Conservation (phyloP, 1,140 invertebrate genomes). For the Eciton burchellii region DNA sequence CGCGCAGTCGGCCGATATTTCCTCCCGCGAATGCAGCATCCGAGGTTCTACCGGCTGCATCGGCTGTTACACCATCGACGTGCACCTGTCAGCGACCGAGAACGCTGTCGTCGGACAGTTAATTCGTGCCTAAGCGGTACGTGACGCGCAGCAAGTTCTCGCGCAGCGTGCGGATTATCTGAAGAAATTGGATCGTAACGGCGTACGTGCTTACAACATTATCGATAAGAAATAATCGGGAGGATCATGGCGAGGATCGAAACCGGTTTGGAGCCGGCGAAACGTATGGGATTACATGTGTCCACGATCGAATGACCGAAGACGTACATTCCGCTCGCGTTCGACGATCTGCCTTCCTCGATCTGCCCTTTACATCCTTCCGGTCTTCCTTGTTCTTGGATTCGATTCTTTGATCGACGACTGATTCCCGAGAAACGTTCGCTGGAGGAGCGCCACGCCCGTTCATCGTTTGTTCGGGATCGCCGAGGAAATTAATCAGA, state of each 20-base stretch:
- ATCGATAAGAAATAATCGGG: constrained; percentile 1
- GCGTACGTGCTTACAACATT: background rate
- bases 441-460: constrained; percentile 74
- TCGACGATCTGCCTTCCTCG: constrained; percentile 3
- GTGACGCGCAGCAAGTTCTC: background rate
- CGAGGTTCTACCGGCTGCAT: background rate
- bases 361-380: constrained; percentile 13
- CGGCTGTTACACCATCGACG: background rate
- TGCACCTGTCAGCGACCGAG: background rate
- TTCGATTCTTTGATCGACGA: constrained; percentile 54
- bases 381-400: background rate
- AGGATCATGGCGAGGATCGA: constrained; percentile 3
- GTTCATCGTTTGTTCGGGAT: constrained; percentile 78
- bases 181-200: constrained; percentile 10
- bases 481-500: constrained; percentile 81
- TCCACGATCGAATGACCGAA: constrained; percentile 44
- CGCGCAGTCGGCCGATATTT: constrained; percentile 33
- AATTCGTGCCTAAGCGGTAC: background rate
- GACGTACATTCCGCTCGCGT: constrained; percentile 33
- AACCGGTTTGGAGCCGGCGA: constrained; percentile 41
- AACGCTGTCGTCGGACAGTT: constrained; percentile 2
- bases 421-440: constrained; percentile 58
- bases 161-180: background rate
- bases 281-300: constrained; percentile 35
- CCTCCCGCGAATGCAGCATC: background rate